Percentiles rank a stretch among this genome's conserved stretches.
Evolutionary conservation across 2,113 vertebrate species (phyloP).

Genomic region (Gadus macrocephalus): DNA sequence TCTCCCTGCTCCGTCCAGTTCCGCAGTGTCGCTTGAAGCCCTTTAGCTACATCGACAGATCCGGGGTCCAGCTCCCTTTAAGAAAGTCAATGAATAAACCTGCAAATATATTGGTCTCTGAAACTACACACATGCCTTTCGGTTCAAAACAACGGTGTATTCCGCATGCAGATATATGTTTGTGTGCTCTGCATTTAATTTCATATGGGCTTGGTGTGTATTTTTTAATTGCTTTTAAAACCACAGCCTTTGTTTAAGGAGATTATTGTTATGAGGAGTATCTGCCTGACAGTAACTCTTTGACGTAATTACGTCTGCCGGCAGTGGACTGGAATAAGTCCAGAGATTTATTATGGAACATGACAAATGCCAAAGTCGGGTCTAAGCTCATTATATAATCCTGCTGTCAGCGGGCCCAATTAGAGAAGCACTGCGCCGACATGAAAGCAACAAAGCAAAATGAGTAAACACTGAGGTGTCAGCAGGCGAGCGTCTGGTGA

Average conservation of each 20-base stretch:
- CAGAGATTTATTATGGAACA: conserved; percentile 7
- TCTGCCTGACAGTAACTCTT: too few relatives aligned
- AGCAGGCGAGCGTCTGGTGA: background rate
- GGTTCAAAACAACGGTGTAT: too few relatives aligned
- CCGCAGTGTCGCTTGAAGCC: background rate
- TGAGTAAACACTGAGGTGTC: conserved; percentile 23
- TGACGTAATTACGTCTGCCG: too few relatives aligned
- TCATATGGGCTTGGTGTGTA: too few relatives aligned
- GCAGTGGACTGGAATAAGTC: background rate
- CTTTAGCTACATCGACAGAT: background rate
- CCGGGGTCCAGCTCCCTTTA: background rate
- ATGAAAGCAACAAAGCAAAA: conserved; percentile 13
- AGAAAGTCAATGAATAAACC: background rate
- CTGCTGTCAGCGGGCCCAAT: conserved; percentile 13
- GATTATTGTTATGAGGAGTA: too few relatives aligned
- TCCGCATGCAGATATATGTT: too few relatives aligned
- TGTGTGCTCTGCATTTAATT: too few relatives aligned
- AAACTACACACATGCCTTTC: too few relatives aligned
- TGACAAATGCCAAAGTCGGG: conserved; percentile 18
- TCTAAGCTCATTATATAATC: conserved; percentile 18
- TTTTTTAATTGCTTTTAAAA: too few relatives aligned
- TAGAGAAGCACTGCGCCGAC: background rate
- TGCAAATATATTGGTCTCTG: background rate
- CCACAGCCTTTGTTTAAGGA: too few relatives aligned
- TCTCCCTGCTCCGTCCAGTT: background rate